phyloP scores from a whole-genome alignment of 30 jellyfish, hydroid and myxozoan genomes.

The Pelagia noctiluca region DNA sequence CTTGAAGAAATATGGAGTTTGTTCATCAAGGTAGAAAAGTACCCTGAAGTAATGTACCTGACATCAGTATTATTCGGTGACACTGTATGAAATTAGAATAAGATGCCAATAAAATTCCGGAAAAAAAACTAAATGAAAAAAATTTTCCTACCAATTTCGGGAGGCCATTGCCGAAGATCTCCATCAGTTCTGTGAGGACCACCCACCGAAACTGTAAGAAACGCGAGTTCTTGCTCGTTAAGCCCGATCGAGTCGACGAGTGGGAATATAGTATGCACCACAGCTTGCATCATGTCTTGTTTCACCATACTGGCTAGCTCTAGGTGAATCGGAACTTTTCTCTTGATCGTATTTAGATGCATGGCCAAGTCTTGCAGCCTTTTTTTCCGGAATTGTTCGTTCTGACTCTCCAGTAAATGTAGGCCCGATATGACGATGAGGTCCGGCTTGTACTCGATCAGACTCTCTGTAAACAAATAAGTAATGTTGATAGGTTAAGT shows the following conservation, averaged over 20 bases:
- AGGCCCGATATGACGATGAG: conserved; percentile 88
- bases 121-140: too few species aligned
- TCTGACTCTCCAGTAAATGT: conserved; percentile 82
- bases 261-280: conserved; percentile 67
- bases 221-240: conserved; percentile 90
- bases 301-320: conserved; percentile 92
- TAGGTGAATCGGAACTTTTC: conserved; percentile 71
- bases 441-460: conserved; percentile 73
- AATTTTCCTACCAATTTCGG: conserved; percentile 93
- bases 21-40: too few species aligned
- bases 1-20: too few species aligned
- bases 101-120: too few species aligned
- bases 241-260: conserved; percentile 86
- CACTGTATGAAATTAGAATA: too few species aligned
- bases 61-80: too few species aligned
- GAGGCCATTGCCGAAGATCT: conserved; percentile 92
- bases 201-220: conserved; percentile 67
- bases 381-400: conserved; percentile 30
- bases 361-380: conserved; percentile 60
- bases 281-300: conserved; percentile 35
- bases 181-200: conserved; percentile 82
- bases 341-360: conserved; percentile 29
- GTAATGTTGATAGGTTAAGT: not conserved
- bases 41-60: too few species aligned
- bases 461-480: conserved; percentile 51